Conservation (phyloP, 35 echinoderm and acorn worm species). For the Apostichopus japonicus region DNA sequence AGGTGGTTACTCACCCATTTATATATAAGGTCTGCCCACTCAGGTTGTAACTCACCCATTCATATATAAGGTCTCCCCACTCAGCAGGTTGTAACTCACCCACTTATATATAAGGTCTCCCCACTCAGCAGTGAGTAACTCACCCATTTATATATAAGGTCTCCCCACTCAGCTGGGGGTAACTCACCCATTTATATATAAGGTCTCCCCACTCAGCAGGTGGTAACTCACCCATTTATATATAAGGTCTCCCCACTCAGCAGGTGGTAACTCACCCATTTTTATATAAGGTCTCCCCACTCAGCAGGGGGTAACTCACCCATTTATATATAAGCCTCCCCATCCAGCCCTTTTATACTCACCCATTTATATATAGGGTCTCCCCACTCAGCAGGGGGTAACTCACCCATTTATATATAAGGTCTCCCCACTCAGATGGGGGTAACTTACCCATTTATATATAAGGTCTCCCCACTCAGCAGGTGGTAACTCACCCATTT, state of each 20-base stretch:
- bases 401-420: constrained; percentile 95
- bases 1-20: constrained; percentile 80
- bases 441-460: too few relatives aligned
- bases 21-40: constrained; percentile 92
- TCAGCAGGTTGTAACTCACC: background rate
- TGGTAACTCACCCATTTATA: constrained; percentile 92
- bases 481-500: background rate
- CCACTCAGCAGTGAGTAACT: background rate
- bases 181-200: constrained; percentile 95
- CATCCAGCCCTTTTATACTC: background rate
- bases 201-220: constrained; percentile 95
- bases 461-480: background rate
- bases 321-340: too few relatives aligned
- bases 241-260: constrained; percentile 38
- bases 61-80: constrained; percentile 65
- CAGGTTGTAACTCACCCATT: constrained; percentile 91
- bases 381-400: background rate
- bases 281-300: background rate
- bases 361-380: too few relatives aligned
- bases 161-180: background rate
- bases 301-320: too few relatives aligned
- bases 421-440: too few relatives aligned
- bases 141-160: background rate
- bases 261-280: background rate
- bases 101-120: background rate